phyloP scores from a whole-genome alignment of 1,140 invertebrate genomes.

The Trichonephila clavata region DNA sequence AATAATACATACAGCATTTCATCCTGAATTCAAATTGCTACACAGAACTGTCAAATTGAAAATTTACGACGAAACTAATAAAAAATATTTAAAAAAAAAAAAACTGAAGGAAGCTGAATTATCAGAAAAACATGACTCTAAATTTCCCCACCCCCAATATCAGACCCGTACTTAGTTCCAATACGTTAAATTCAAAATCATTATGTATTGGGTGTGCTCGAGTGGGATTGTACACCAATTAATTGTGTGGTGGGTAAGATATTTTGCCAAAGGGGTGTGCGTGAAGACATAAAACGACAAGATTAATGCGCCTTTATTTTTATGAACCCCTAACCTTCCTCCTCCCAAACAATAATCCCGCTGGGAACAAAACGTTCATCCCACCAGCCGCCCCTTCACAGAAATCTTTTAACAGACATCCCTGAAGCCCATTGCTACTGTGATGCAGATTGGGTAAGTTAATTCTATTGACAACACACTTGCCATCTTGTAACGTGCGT shows the following conservation, averaged over 20 bases:
- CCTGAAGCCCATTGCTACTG: neutral
- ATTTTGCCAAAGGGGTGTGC: neutral
- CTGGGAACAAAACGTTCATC: conserved; percentile 29
- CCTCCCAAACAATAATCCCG: neutral
- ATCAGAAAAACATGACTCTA: no score
- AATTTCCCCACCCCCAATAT: no score
- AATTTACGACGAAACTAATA: no score
- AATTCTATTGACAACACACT: conserved; percentile 15
- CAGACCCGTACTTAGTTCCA: no score
- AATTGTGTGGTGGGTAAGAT: neutral
- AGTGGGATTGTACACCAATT: neutral
- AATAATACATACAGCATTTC: no score
- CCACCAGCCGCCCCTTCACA: neutral
- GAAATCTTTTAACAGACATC: neutral
- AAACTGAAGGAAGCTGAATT: no score
- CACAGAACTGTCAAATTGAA: no score
- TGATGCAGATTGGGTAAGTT: neutral
- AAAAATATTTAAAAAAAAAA: no score
- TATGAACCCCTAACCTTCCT: no score
- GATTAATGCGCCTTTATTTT: conserved; percentile 1
- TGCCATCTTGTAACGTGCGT: neutral
- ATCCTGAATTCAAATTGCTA: no score
- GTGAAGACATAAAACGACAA: neutral
- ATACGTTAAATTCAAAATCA: neutral
- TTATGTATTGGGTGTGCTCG: neutral